Percentiles rank a stretch among this genome's conserved stretches.
These are phyloP conservation scores for Peromyscus melanophrys DNA, from an alignment of 2,797 vertebrate species.

Conservation along the genomic window DNA sequence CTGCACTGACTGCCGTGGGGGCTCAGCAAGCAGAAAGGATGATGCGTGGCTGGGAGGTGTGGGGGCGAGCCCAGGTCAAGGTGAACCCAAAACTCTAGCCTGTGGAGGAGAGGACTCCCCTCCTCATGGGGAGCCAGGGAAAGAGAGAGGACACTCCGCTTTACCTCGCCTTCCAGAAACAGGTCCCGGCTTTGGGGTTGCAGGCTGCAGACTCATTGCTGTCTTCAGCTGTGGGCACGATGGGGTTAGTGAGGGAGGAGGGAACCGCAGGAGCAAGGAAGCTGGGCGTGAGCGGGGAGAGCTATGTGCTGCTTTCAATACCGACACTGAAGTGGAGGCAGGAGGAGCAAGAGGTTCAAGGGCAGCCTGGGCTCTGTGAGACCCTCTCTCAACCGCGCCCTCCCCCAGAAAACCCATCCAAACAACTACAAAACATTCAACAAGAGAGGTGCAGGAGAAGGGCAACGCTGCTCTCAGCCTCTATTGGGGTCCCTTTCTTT, in stretches of 20 bases:
- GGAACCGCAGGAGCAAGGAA: neutral
- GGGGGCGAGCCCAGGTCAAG: neutral
- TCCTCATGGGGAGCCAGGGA: neutral
- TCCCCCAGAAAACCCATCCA: neutral
- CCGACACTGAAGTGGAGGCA: neutral
- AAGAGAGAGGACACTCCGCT: neutral
- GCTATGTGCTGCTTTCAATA: neutral
- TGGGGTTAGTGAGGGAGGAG: neutral
- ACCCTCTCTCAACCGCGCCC: neutral
- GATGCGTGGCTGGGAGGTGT: neutral
- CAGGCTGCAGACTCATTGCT: neutral
- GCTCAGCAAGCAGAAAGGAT: neutral
- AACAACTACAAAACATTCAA: neutral
- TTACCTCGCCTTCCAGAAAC: constrained; percentile 67
- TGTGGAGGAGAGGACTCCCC: neutral
- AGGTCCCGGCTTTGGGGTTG: neutral
- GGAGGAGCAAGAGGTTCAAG: neutral
- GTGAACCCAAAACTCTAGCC: neutral
- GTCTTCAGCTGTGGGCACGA: constrained; percentile 65
- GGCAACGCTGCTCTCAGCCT: neutral
- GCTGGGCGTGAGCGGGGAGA: neutral
- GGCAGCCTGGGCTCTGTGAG: neutral
- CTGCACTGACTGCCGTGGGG: neutral
- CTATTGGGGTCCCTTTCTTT: neutral
- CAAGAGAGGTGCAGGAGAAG: neutral